phyloP scores from a whole-genome alignment of 2,888 invertebrate species.

The Morinoia aosen region DNA sequence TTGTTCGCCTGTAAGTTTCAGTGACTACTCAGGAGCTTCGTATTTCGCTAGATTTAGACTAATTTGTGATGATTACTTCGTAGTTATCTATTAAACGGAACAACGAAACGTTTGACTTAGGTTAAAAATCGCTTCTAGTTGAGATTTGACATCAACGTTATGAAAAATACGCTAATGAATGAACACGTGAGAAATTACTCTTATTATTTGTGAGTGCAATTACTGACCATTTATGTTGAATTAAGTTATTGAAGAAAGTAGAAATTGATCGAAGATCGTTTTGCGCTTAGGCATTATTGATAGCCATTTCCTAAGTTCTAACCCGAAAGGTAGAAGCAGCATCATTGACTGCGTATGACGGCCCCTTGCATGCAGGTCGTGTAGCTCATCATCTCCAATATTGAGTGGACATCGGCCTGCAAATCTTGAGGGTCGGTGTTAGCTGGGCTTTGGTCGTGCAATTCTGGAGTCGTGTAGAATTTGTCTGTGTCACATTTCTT shows the following conservation, averaged over 20 bases:
- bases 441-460: neutral
- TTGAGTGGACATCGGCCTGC: neutral
- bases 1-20: neutral
- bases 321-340: neutral
- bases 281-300: neutral
- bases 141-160: too few relatives aligned
- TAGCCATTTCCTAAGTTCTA: neutral
- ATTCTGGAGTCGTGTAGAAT: slow-evolving; percentile 21
- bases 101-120: neutral
- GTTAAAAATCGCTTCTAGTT: too few relatives aligned
- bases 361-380: neutral
- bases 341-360: neutral
- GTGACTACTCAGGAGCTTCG: neutral
- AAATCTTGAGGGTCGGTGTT: neutral
- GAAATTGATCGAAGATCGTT: neutral
- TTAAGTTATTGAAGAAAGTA: neutral
- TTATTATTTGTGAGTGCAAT: too few relatives aligned
- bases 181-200: too few relatives aligned
- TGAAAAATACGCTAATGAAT: too few relatives aligned
- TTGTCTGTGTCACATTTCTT: neutral
- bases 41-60: neutral
- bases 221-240: neutral
- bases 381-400: slow-evolving; percentile 14
- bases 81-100: neutral
- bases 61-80: neutral